Percentiles rank a stretch among this genome's conserved stretches.
Conservation (phyloP, 2,797 vertebrate genomes). For the Macroramphosus scolopax region DNA sequence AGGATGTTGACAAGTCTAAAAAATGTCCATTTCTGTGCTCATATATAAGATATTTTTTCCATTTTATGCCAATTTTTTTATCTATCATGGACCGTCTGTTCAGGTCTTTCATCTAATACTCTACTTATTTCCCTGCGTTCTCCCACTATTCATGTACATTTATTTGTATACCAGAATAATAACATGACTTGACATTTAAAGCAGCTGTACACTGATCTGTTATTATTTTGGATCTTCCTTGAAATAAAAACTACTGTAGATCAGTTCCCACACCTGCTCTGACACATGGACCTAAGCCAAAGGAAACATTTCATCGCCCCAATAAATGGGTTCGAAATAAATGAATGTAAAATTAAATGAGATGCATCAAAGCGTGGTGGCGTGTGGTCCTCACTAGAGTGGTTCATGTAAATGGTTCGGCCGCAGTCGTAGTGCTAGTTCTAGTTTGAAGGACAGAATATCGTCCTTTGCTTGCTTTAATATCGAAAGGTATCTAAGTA, state of each 20-base stretch:
- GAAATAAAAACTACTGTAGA: not conserved
- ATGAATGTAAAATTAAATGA: not conserved
- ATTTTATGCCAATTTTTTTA: too few relatives aligned
- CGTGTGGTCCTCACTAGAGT: too few relatives aligned
- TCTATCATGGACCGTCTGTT: not conserved
- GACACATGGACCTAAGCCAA: not conserved
- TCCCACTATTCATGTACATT: constrained; percentile 2
- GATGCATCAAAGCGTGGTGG: too few relatives aligned
- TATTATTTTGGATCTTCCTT: constrained; percentile 2
- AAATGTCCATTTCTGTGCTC: too few relatives aligned
- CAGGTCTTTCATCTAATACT: not conserved
- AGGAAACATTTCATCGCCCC: not conserved
- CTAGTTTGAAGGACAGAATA: too few relatives aligned
- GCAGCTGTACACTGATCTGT: not conserved
- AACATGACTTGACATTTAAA: constrained; percentile 1
- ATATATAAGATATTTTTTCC: too few relatives aligned
- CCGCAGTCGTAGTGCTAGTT: too few relatives aligned
- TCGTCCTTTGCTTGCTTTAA: too few relatives aligned
- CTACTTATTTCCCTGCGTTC: not conserved
- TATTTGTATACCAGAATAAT: not conserved
- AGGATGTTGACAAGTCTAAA: too few relatives aligned
- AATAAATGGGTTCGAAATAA: not conserved
- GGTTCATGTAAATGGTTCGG: too few relatives aligned
- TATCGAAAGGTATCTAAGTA: too few relatives aligned
- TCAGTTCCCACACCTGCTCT: constrained; percentile 1